Conservation (phyloP, 2,113 vertebrate genomes). For the Diadophis punctatus region DNA sequence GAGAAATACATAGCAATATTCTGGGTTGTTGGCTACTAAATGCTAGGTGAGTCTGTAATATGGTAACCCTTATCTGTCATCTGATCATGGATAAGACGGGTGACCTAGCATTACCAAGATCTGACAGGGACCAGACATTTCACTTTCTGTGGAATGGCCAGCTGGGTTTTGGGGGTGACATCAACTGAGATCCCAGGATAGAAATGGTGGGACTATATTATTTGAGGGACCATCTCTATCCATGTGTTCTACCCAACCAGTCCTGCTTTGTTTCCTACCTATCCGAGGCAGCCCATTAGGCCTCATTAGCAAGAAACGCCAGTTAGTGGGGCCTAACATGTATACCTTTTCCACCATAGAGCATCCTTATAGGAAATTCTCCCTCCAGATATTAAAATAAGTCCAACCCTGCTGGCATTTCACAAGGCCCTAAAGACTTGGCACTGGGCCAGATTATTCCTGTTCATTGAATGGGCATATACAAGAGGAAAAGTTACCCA, state of each 20-base stretch:
- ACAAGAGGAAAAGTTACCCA: neutral
- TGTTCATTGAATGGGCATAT: neutral
- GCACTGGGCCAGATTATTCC: neutral
- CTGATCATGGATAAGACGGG: neutral
- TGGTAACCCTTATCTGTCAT: neutral
- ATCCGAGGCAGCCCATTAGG: neutral
- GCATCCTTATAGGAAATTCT: neutral
- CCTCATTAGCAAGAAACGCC: neutral
- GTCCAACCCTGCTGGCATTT: neutral
- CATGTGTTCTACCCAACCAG: neutral
- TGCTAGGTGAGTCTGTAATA: neutral
- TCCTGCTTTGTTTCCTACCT: neutral
- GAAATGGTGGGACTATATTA: neutral
- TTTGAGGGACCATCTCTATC: neutral
- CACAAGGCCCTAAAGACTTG: neutral
- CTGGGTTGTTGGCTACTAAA: neutral
- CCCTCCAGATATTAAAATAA: neutral
- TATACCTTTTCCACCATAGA: neutral
- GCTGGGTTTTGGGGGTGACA: neutral
- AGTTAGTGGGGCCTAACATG: neutral
- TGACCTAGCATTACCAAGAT: neutral
- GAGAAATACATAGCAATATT: neutral
- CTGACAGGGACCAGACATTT: neutral
- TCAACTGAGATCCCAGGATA: neutral
- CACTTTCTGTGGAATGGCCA: neutral